Evolutionary conservation across 1,140 invertebrate species (phyloP), one percentile per base, ranked within the genome.

Genomic region (Thaumatotibia leucotreta): DNA sequence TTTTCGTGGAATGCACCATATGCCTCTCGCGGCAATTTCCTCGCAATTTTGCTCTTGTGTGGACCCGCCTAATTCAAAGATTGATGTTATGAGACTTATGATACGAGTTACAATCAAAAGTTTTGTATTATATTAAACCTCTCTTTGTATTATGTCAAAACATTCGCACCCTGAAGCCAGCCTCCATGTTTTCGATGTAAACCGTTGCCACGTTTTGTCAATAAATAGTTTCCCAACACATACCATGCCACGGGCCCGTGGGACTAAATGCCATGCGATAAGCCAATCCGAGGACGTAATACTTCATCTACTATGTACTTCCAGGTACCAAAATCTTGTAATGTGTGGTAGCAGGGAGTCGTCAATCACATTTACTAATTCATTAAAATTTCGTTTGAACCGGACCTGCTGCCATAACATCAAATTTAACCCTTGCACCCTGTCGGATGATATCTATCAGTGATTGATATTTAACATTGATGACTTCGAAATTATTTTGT

Each of bases 221-320:
- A 67, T 74, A n/a, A 66, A 67, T 24, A 58, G 4, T 24, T 74
- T 74, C 63, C 54, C 70, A 75, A 69, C 65, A 71, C 32, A 66
- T 73, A 65, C n/a, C 68, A 65, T 73, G 63, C 68, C 64, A 72
- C 64, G 69, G 64, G 74, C 75, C 74, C 39, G 67, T 78, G 62
- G 70, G 71, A 77, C 75, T 75, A 69, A 70, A 68, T 64, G 49
- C 61, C 52, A 71, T 82, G 80, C 77, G 79, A n/a, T 75, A 69
- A 73, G 66, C 67, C 67, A 79, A 79, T 75, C 76, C 79, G 81
- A 82, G 80, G 84, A 83, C 77, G 86, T 86, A 73, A 78, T 82
- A 45, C 35, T 80, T 84, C 85, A 86, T 83, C 86, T 82, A 80
- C 85, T 79, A 74, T 88, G 77, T 80, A 75, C 85, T 87, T 89